phyloP scores from a whole-genome alignment of 2,888 invertebrate genomes.

The Lamellibrachia columna region DNA sequence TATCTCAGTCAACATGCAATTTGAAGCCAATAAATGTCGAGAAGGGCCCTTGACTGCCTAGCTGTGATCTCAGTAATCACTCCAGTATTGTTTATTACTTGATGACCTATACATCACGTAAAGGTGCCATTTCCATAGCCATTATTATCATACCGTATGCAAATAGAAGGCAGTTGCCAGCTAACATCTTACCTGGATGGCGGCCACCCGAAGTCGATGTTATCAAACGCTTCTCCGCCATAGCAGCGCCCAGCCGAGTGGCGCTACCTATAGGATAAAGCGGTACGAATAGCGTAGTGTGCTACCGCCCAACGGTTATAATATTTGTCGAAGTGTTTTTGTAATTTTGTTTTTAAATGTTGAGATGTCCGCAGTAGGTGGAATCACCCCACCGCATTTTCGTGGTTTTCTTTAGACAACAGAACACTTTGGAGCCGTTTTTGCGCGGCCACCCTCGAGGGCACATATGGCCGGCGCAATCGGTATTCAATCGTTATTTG shows the following conservation, averaged over 20 bases:
- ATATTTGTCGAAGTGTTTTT: not conserved
- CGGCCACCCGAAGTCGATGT: not conserved
- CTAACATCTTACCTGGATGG: not conserved
- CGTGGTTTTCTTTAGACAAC: too few species aligned
- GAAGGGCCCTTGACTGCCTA: not conserved
- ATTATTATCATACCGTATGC: not conserved
- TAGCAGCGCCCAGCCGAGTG: conserved; percentile 12
- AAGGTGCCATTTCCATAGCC: not conserved
- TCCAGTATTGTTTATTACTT: not conserved
- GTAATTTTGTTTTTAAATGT: too few species aligned
- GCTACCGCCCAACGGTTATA: not conserved
- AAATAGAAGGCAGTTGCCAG: not conserved
- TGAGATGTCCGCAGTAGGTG: too few species aligned
- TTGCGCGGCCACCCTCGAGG: too few species aligned
- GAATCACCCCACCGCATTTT: too few species aligned
- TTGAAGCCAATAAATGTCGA: too few species aligned
- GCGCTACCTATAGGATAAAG: not conserved
- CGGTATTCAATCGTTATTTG: too few species aligned
- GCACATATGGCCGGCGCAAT: too few species aligned
- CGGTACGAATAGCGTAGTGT: not conserved
- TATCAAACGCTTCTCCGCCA: not conserved
- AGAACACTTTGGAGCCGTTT: too few species aligned
- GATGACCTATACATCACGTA: not conserved
- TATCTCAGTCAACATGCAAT: too few species aligned
- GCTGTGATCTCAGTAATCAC: not conserved